phyloP scores from a whole-genome alignment of 2,888 invertebrate genomes.

The Willowsia nigromaculata region DNA sequence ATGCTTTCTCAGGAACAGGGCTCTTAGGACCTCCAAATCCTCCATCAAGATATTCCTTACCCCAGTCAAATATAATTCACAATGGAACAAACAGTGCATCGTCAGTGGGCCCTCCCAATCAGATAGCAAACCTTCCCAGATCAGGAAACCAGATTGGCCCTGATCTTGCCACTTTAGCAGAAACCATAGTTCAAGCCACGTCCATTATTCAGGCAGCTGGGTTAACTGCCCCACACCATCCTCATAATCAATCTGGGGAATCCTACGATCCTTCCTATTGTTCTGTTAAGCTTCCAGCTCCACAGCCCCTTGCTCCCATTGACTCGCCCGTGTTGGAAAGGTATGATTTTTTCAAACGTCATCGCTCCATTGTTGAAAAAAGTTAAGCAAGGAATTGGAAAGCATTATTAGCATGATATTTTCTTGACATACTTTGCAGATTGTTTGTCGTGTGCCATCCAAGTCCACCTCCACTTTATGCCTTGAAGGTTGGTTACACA shows the following conservation, averaged over 20 bases:
- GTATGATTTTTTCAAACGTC: slow-evolving; percentile 73
- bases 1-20: slow-evolving; percentile 71
- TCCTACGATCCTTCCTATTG: slow-evolving; percentile 81
- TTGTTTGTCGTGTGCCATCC: slow-evolving; percentile 83
- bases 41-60: slow-evolving; percentile 63
- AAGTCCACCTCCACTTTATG: slow-evolving; percentile 87
- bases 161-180: slow-evolving; percentile 85
- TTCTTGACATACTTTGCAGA: slow-evolving; percentile 76
- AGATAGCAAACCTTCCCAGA: slow-evolving; percentile 66
- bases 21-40: slow-evolving; percentile 76
- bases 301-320: slow-evolving; percentile 82
- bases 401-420: no score
- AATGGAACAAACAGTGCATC: slow-evolving; percentile 70
- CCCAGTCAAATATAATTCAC: slow-evolving; percentile 75
- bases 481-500: slow-evolving; percentile 83
- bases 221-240: slow-evolving; percentile 74
- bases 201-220: slow-evolving; percentile 86
- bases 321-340: slow-evolving; percentile 81
- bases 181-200: slow-evolving; percentile 89
- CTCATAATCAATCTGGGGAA: slow-evolving; percentile 78
- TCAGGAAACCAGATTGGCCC: slow-evolving; percentile 77
- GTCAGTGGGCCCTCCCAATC: slow-evolving; percentile 41
- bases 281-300: slow-evolving; percentile 86
- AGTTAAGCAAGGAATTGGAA: background rate
- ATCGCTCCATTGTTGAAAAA: no score